Evolutionary conservation across 2,113 vertebrate genomes (phyloP).

Genomic region (Podarcis cretensis): DNA sequence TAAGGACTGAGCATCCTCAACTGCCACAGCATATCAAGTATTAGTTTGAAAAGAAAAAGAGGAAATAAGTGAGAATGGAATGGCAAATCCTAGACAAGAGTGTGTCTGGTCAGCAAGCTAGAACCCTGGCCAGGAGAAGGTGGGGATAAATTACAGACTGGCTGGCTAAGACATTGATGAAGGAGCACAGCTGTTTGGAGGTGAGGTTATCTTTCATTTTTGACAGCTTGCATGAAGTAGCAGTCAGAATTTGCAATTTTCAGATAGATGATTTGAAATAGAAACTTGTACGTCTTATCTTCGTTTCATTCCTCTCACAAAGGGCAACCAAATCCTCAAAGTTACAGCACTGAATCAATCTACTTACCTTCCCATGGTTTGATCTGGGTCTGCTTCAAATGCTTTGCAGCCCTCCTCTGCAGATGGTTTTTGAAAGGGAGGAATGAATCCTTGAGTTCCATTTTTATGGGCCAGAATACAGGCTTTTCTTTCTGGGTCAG

Average conservation of each 20-base stretch:
- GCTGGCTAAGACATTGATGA: too few species aligned
- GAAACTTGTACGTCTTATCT: not conserved
- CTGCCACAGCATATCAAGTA: too few species aligned
- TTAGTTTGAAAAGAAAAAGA: too few species aligned
- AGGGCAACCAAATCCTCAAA: not conserved
- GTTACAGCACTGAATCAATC: not conserved
- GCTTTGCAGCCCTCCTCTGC: not conserved
- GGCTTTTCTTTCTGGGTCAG: not conserved
- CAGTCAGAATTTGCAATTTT: not conserved
- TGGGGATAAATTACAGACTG: too few species aligned
- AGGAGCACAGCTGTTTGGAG: not conserved
- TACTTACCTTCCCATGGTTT: not conserved
- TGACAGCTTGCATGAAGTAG: too few species aligned
- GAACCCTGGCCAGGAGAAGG: too few species aligned
- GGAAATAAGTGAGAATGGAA: too few species aligned
- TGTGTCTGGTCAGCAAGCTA: too few species aligned
- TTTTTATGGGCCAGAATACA: not conserved
- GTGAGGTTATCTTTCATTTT: too few species aligned
- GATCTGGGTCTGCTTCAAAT: accelerated
- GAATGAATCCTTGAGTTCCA: not conserved
- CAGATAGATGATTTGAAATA: not conserved
- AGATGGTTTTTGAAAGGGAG: not conserved
- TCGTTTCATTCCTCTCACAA: too few species aligned
- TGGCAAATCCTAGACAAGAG: too few species aligned
- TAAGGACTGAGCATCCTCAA: too few species aligned